Evolutionary conservation across 2,888 invertebrate genomes (phyloP), one percentile per base, ranked within the genome.

Genomic region (Cremastobaeus sp.): DNA sequence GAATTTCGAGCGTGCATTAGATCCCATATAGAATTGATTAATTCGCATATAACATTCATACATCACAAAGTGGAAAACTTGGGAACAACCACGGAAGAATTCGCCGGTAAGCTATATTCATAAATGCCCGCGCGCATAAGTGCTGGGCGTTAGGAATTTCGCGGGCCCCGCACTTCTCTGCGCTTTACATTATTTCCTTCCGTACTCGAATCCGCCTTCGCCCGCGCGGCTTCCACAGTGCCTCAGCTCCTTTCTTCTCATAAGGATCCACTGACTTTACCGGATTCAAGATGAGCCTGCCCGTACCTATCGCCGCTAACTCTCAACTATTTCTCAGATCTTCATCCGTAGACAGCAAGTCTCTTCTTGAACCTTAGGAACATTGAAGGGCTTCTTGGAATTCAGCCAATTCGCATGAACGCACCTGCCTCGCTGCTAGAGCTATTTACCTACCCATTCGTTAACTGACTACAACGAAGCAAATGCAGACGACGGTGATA

Each of bases 251-350:
- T 72, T 75, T 71, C 71, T 75, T 62, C 60, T 47, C 48, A 47
- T 64, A 69, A 69, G 77, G 73, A 74, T 74, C 72, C 70, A 66
- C 64, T 59, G 74, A 77, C 74, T 77, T 78, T 75, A 57, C 59
- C 64, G 50, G 59, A 75, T 75, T 73, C 73, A 55, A 65, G 76
- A 73, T 65, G 74, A 74, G 70, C 71, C 76, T 68, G 69, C 64
- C 62, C 70, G 69, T 77, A 73, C 68, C 74, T 76, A 80, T 77
- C 79, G 76, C 76, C 65, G 73, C 77, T 75, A 83, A 83, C 80
- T 85, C 80, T 78, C 81, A 84, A 84, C 85, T 85, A 85, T 85
- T 85, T 81, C 83, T 85, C 77, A 82, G 84, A 85, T 85, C 84
- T 85, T 81, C 79, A 70, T 76, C 71, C 77, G 66, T 64, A 57